Evolutionary conservation across 2,888 invertebrate genomes (phyloP), one percentile per base, ranked within the genome.

Genomic region (Byasa hedistus): DNA sequence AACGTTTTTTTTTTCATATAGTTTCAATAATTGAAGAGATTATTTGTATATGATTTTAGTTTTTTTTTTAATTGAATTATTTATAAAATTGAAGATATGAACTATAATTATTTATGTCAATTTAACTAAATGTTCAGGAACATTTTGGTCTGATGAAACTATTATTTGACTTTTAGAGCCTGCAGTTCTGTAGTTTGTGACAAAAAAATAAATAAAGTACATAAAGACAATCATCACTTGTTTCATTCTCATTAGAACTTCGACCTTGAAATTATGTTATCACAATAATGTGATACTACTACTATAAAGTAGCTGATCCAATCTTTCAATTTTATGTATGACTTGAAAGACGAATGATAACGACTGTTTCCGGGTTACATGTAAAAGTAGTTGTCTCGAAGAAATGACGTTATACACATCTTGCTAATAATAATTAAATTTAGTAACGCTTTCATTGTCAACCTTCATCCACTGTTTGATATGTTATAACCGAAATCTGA

Each of bases 1-100:
- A 87, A 86, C 79, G 83, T 78, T 79, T 81, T 86, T 83, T 84
- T 86, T 84, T 84, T 85, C 80, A 81, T 83, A 79, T 86, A 85
- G 85, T 86, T 82, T 85, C 85, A 82, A 81, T 84, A 70, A 48
- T 79, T 87, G 89, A 89, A 86, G 83, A 88, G 86, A 87, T 90
- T 88, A 90, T 88, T 87, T 91, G 89, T 90, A 89, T 85, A 91
- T 90, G 87, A 89, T 82, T 87, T 88, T 88, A 89, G 87, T 84
- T 85, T 88, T 83, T 44, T 44, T 80, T 79, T 79, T 83, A 86
- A 84, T 83, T 82, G 87, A 86, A 82, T 85, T 77, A 83, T 83
- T 83, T 84, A 86, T 84, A 80, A 83, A 82, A 81, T 80, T 77
- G 78, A 76, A 78, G 79, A 83, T 82, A 79, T 86, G 79, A 82